Evolutionary conservation across 2,888 invertebrate species (phyloP).

Genomic region (Mellilla xanthometata): DNA sequence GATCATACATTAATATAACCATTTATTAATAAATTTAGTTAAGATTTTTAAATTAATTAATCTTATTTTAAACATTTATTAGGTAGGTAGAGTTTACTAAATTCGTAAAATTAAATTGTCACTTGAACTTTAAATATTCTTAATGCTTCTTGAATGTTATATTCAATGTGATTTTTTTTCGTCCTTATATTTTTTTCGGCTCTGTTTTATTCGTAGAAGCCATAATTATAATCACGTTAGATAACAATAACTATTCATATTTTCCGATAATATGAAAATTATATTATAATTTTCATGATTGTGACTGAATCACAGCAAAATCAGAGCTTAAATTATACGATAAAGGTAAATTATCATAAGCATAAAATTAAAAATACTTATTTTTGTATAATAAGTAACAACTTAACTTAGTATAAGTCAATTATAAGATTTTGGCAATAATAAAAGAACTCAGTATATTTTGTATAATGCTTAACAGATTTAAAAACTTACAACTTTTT

Average conservation of each 20-base stretch:
- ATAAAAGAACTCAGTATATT: constrained; percentile 14
- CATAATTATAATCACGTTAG: too few species aligned
- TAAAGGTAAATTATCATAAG: constrained; percentile 6
- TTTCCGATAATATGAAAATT: too few species aligned
- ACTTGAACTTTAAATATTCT: too few species aligned
- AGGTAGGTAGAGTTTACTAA: too few species aligned
- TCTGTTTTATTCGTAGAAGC: too few species aligned
- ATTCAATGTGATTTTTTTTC: too few species aligned
- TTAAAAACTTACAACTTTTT: too few species aligned
- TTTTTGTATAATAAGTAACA: constrained; percentile 24
- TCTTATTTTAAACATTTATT: background rate
- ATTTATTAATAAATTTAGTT: background rate
- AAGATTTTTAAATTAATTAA: background rate
- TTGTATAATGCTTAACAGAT: too few species aligned
- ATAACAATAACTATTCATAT: too few species aligned
- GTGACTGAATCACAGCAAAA: constrained; percentile 42
- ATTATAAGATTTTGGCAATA: constrained; percentile 63
- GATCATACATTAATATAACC: constrained; percentile 11
- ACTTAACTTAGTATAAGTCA: constrained; percentile 49
- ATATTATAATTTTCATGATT: constrained; percentile 7
- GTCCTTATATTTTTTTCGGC: too few species aligned
- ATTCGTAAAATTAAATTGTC: too few species aligned
- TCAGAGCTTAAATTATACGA: constrained; percentile 27
- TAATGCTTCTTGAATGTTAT: too few species aligned
- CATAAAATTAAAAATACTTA: constrained; percentile 1